A percentile compares a stretch with the other conserved stretches of the same genome.
Conservation (phyloP, 2,113 vertebrate species). For the Asarcornis scutulata region DNA sequence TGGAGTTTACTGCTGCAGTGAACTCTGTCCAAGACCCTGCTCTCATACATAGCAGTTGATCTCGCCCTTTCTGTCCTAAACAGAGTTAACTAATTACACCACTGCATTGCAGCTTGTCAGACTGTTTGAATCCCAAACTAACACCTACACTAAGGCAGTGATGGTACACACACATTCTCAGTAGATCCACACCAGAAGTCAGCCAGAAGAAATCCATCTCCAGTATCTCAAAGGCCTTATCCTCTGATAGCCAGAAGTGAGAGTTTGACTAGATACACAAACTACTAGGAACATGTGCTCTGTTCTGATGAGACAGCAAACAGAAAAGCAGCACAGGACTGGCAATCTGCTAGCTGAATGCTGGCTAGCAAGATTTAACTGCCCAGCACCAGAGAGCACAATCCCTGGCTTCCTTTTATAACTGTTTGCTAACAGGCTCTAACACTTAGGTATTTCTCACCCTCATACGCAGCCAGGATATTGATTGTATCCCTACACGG, state of each 20-base stretch:
- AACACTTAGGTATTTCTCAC: neutral
- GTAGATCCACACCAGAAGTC: neutral
- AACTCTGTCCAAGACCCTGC: neutral
- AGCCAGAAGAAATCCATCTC: neutral
- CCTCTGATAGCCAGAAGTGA: neutral
- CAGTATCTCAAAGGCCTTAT: neutral
- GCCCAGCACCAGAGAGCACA: accelerated
- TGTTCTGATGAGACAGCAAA: neutral
- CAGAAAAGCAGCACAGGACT: neutral
- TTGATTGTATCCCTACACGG: neutral
- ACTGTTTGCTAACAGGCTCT: neutral
- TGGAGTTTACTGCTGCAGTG: neutral
- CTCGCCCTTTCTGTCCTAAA: neutral
- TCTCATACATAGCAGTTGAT: accelerated
- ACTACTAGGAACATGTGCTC: neutral
- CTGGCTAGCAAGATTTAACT: neutral
- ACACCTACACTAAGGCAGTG: neutral
- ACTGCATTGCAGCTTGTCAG: neutral
- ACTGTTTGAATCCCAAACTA: neutral
- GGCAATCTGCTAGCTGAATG: neutral
- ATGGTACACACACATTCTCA: neutral
- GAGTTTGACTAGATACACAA: neutral
- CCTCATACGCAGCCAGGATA: neutral
- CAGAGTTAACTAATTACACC: accelerated
- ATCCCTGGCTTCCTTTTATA: neutral